Evolutionary conservation across 2,888 invertebrate genomes (phyloP), one percentile per base, ranked within the genome.

Genomic region (Pyrochroa serraticornis): DNA sequence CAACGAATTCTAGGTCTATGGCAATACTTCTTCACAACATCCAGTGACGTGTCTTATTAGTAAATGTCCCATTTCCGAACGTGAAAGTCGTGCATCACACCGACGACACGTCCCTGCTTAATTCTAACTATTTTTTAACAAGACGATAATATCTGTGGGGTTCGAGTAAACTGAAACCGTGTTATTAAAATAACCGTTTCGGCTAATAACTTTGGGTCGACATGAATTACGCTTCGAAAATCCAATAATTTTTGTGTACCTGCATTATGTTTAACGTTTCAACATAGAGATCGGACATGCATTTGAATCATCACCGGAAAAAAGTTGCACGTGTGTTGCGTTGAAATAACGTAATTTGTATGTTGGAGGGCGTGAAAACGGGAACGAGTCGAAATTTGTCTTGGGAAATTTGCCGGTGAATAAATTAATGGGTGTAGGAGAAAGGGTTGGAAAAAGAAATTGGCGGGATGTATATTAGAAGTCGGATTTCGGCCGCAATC

Each of bases 141-240:
- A 42, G 32, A 7, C 30, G 43, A 43, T 32, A 43, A 43, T 30
- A 43, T 43, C 43, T 6, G 3, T 2, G 9, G 12, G 31, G 31
- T 31, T 10, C 8, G 1, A 22, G 22, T 22, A 22, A 22, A 22
- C 13, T 1, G 3, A 6, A 32, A 43, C 32, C 32, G 7, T 43
- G 33, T 43, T 7, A 43, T 43, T 43, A 43, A 10, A 22, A 43
- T 31, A 9, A 43, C 32, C 41, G 22, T 41, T 22, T 12, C 7
- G 2, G 9, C 30, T 43, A 43, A 43, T 43, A 43, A 32, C 6
- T 0, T 32, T 32, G 33, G 33, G 10, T n/a, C 30, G 22, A 42
- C 31, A 31, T 43, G 33, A 43, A 43, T 43, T 30, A 43, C 22
- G 43, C 30, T 31, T 43, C 31, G 6, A 22, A 1, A 8, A 7